Percentiles rank a stretch among this genome's conserved stretches.
These are phyloP conservation scores for Pipa parva DNA, from an alignment of 2,113 vertebrate species.

Conservation along the genomic window DNA sequence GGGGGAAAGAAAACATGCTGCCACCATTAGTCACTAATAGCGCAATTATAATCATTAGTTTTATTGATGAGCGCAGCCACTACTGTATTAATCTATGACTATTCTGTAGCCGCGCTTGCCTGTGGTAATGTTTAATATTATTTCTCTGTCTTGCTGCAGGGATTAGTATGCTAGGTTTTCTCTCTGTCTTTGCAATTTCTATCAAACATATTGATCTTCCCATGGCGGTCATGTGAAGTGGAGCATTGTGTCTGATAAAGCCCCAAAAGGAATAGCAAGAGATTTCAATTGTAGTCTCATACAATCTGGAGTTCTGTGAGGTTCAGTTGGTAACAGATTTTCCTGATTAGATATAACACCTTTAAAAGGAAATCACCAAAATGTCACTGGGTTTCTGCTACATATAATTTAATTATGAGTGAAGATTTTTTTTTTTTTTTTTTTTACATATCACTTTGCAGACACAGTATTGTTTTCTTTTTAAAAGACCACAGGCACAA, in stretches of 20 bases:
- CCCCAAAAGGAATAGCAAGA: neutral
- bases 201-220: constrained; percentile 62
- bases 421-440: constrained; percentile 2
- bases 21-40: constrained; percentile 54
- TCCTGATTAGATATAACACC: constrained; percentile 29
- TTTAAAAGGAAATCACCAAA: neutral
- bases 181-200: constrained; percentile 51
- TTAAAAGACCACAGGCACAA: constrained; percentile 22
- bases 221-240: constrained; percentile 55
- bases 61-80: constrained; percentile 56
- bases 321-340: neutral
- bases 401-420: constrained; percentile 31
- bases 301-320: neutral
- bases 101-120: constrained; percentile 46
- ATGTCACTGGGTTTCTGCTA: constrained; percentile 15
- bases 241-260: constrained; percentile 42
- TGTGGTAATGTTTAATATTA: constrained; percentile 56
- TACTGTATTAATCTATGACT: constrained; percentile 49
- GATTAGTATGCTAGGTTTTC: constrained; percentile 51
- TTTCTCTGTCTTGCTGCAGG: constrained; percentile 53
- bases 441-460: neutral
- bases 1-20: constrained; percentile 41
- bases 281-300: neutral
- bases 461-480: constrained; percentile 10
- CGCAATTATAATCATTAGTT: constrained; percentile 51